Evolutionary conservation across 2,888 invertebrate species (phyloP), one percentile per base, ranked within the genome.

Genomic region (Drosophila anomalata): DNA sequence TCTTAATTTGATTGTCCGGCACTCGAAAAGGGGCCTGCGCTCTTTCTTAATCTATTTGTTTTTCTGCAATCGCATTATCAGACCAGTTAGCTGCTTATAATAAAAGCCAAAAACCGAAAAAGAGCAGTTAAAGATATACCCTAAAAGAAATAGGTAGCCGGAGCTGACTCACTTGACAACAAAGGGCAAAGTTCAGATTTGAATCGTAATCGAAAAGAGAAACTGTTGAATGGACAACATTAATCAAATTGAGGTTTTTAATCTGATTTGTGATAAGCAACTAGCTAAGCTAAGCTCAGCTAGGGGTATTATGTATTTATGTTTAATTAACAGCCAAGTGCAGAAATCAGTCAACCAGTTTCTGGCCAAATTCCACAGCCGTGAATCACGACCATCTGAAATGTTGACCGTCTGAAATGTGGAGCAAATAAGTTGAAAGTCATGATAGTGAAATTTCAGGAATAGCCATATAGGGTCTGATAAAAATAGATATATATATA

Each of bases 21-120:
- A 36, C 65, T 39, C 51, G 63, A 51, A 52, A 51, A 17, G 51
- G 33, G 59, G 58, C 53, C 53, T 59, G 53, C 48, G 59, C 50
- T 33, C 17, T 42, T 22, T 41, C 63, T 54, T 69, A 69, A 69
- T 69, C 69, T 69, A 51, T 29, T 59, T 59, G 47, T 59, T 59
- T 69, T 44, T 29, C 31, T 59, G 69, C 69, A 70, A 39, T 69
- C 52, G 65, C 66, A 65, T 53, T 65, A 65, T 65, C 65, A 66
- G 47, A n/a, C 24, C 51, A 41, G 6, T 31, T 65, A 52, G 24
- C 44, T 63, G 62, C 50, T 29, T 42, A 42, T 42, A 20, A 31
- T 14, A 46, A n/a, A 31, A 22, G 29, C 7, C 14, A 1, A 11
- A 8, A 24, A 9, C 11, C 6, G 6, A n/a, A n/a, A n/a, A 5